A percentile compares a stretch with the other conserved stretches of the same genome.
Evolutionary conservation across 2,113 vertebrate genomes (phyloP).

Genomic region (Odontesthes bonariensis): DNA sequence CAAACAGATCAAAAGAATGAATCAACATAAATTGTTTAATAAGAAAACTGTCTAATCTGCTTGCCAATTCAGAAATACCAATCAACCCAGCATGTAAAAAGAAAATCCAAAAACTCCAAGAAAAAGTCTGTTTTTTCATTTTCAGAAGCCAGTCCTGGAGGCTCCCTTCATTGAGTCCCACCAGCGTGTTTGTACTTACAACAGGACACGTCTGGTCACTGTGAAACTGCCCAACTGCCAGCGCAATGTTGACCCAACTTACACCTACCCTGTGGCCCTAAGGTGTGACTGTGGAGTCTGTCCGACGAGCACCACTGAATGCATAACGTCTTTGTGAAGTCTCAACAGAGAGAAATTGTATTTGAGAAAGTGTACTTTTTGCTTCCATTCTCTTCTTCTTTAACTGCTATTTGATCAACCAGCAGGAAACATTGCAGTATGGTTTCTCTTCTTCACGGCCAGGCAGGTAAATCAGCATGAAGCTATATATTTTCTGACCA

Average conservation of each 20-base stretch:
- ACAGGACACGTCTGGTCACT: conserved; percentile 85
- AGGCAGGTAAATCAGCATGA: too few species aligned
- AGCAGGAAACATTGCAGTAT: too few species aligned
- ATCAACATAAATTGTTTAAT: too few species aligned
- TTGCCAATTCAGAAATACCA: too few species aligned
- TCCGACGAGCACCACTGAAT: conserved; percentile 89
- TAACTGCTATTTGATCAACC: neutral
- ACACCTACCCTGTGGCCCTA: conserved; percentile 90
- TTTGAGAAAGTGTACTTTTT: neutral
- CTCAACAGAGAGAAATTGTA: neutral
- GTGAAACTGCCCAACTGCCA: conserved; percentile 89
- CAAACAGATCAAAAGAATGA: too few species aligned
- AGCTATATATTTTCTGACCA: too few species aligned
- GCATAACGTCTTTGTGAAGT: conserved; percentile 82
- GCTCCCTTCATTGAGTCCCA: conserved; percentile 90
- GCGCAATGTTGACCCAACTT: conserved; percentile 83
- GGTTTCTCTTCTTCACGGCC: too few species aligned
- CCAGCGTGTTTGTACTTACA: conserved; percentile 94
- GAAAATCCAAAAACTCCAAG: too few species aligned
- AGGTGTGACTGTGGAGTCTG: conserved; percentile 90
- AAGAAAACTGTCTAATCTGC: too few species aligned
- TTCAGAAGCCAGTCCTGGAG: conserved; percentile 90
- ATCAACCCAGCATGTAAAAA: neutral
- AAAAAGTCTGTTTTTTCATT: neutral
- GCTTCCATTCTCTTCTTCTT: neutral